Conservation (phyloP, 2,113 vertebrate genomes). For the Scolopax mira region DNA sequence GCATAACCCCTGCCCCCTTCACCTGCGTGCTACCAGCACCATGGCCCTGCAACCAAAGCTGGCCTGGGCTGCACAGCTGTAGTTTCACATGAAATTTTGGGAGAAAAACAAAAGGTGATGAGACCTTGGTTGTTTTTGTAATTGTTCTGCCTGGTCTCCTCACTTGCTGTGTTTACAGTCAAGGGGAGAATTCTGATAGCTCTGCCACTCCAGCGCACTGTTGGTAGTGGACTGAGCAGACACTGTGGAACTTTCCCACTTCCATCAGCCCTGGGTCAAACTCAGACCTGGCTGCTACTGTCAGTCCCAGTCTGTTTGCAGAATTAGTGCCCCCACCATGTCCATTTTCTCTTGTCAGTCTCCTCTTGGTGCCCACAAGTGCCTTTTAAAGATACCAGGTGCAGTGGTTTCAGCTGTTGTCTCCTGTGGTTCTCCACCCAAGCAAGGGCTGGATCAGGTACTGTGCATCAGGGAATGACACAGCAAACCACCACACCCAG, state of each 20-base stretch:
- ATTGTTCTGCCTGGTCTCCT: background rate
- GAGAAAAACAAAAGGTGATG: background rate
- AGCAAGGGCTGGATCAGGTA: background rate
- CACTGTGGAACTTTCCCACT: background rate
- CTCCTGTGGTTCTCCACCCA: background rate
- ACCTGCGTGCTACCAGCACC: fast-evolving
- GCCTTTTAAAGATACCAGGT: background rate
- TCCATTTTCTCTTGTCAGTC: background rate
- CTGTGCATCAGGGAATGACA: fast-evolving
- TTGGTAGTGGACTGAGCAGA: background rate
- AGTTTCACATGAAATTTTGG: background rate
- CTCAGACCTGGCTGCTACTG: background rate
- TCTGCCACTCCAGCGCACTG: background rate
- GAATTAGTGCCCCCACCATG: background rate
- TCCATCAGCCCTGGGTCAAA: background rate
- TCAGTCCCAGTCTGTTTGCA: background rate
- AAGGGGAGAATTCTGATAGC: background rate
- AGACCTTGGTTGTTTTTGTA: background rate
- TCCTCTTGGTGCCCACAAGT: background rate
- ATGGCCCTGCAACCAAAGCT: background rate
- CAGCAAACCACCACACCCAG: background rate
- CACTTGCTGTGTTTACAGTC: background rate
- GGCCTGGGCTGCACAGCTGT: background rate
- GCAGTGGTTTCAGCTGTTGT: background rate
- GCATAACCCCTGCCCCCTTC: background rate